Base-by-base conservation (phyloP, 1,140 invertebrate species). In the Parapsyche elsis region DNA sequence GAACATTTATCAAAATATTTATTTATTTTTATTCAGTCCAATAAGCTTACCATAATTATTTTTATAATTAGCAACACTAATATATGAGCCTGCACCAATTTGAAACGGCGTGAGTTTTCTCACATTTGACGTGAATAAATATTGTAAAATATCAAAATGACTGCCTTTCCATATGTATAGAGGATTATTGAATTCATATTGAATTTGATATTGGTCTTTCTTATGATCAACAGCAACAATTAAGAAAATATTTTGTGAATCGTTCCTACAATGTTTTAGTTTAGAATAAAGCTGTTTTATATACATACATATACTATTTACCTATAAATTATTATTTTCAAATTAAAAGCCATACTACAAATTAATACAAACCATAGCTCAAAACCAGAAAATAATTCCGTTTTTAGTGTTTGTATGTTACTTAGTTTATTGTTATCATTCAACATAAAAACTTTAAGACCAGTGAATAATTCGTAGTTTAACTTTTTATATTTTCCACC, bases 101-200 rank as follows among this genome's bases (percentile, higher is more conserved):
- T 76, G 80, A 83, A 90, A 89, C n/a, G 87, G 84, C 21, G 81
- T 81, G 23, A 90, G 84, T 81, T 84, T 85, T 84, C 84, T 86
- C 5, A 87, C 84, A 81, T 86, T 86, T 49, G 82, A 83, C 7
- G 87, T 86, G 44, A 83, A 75, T 53, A 92, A 81, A 7, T 81
- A 73, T 49, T 90, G 86, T 7, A 88, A 84, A 0, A 85, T 73
- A 84, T 92, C 90, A 83, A 92, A 92, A 83, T 91, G 87, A 57
- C 85, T 87, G 24, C 87, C 87, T 30, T 87, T 80, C 90, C 90
- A 91, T 19, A 84, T 84, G 77, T 89, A 91, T 14, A 90, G 82
- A 7, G 78, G 81, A 75, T 81, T 85, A 7, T 81, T 45, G 19
- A 30, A 79, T 71, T 84, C 80, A 53, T 79, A 83, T 74, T 75